Evolutionary conservation across 2,888 invertebrate species (phyloP), one percentile per base, ranked within the genome.

Genomic region (Aproaerema taeniolella): DNA sequence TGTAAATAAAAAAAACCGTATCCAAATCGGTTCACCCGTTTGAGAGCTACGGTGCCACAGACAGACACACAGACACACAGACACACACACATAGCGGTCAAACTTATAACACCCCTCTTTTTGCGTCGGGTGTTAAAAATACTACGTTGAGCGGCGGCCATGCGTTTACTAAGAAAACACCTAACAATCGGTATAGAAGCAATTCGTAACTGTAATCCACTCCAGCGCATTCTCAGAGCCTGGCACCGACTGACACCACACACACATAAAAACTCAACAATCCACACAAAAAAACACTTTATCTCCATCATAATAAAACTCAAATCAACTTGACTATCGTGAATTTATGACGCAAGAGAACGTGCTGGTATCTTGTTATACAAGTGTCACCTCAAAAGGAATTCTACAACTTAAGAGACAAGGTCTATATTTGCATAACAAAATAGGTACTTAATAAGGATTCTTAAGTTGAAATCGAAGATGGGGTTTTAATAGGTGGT

Each of bases 201-300:
- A 33, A 39, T 32, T 46, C 31, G 46, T 50, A 50, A 50, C 50
- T 46, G 50, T 50, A 50, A 38, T 44, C 31, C n/a, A 35, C 41
- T 31, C 47, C 14, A 24, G 46, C 50, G 48, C 48, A 50, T 46
- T 38, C 46, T 33, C 32, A 2, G 29, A 17, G 35, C 41, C 43
- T 31, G 31, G 37, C 46, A 44, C 50, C 41, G 48, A 38, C 46
- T 43, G 50, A 48, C 40, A 50, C 50, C 36, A 35, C 42, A 17
- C 31, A 8, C 39, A 24, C 29, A 11, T 33, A 25, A 14, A 31
- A 14, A 46, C 26, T 26, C 28, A 28, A 33, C 24, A 1, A 20
- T n/a, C 20, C 20, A 20, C 20, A 20, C 20, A 6, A 20, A 6
- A 20, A 20, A 20, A 20, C 20, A 4, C 8, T 20, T 6, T 8